phyloP scores from a whole-genome alignment of 1,140 invertebrate species.

The Diabrotica virgifera region DNA sequence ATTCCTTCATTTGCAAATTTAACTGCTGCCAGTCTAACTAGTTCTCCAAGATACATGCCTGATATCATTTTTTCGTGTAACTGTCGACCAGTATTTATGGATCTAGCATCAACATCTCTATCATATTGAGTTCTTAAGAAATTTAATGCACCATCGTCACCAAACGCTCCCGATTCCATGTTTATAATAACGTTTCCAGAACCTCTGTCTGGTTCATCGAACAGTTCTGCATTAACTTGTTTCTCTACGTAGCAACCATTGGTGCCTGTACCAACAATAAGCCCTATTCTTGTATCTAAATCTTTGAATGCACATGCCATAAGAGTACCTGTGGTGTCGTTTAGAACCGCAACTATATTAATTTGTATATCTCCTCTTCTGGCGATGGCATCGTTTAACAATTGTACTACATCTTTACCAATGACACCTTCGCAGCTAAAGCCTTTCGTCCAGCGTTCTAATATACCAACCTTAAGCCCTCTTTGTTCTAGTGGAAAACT shows the following conservation, averaged over 20 bases:
- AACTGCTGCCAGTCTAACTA: conserved; percentile 72
- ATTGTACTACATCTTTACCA: conserved; percentile 79
- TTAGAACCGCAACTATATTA: conserved; percentile 93
- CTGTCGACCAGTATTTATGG: conserved; percentile 73
- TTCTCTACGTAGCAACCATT: conserved; percentile 98
- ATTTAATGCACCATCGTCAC: conserved; percentile 83
- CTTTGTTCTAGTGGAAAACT: conserved; percentile 93
- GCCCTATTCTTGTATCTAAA: conserved; percentile 50
- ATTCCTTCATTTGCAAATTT: conserved; percentile 72
- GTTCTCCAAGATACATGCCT: conserved; percentile 89
- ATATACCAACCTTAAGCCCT: conserved; percentile 83
- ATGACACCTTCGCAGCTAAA: conserved; percentile 87
- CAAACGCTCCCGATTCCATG: conserved; percentile 97
- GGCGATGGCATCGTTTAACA: conserved; percentile 77
- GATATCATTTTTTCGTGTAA: conserved; percentile 90
- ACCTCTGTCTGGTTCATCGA: conserved; percentile 50
- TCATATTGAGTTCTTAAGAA: conserved; percentile 89
- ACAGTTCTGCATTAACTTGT: conserved; percentile 62
- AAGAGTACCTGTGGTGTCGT: conserved; percentile 97
- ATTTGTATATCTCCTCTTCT: conserved; percentile 62
- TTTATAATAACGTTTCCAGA: conserved; percentile 86
- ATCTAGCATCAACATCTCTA: conserved; percentile 75
- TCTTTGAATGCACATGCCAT: conserved; percentile 99
- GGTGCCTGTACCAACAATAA: conserved; percentile 70
- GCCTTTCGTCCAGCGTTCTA: conserved; percentile 96